Conservation (phyloP, 2,888 invertebrate species). For the Drosophila formosana region DNA sequence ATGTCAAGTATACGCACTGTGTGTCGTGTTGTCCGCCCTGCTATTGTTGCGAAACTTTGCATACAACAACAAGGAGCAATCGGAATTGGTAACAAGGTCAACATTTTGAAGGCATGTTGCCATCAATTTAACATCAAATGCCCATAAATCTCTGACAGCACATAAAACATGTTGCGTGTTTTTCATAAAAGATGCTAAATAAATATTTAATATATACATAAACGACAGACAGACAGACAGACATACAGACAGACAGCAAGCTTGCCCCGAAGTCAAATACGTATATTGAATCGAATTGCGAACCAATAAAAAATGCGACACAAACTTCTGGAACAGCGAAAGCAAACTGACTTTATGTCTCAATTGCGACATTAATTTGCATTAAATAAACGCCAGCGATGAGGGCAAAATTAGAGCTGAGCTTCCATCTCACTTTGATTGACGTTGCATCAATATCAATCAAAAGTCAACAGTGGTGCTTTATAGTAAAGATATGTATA, state of each 20-base stretch:
- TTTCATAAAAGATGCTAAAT: slow-evolving; percentile 55
- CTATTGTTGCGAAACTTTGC: slow-evolving; percentile 48
- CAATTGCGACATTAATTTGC: slow-evolving; percentile 60
- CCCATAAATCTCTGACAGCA: slow-evolving; percentile 54
- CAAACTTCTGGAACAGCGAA: slow-evolving; percentile 11
- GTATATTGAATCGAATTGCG: slow-evolving; percentile 43
- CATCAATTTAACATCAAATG: slow-evolving; percentile 67
- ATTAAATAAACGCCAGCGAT: slow-evolving; percentile 44
- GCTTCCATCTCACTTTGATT: slow-evolving; percentile 37
- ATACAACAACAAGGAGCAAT: slow-evolving; percentile 22
- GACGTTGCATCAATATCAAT: slow-evolving; percentile 61
- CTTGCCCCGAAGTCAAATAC: slow-evolving; percentile 33
- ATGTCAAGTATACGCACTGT: slow-evolving; percentile 66
- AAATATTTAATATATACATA: slow-evolving; percentile 72
- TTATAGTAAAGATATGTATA: slow-evolving; percentile 12
- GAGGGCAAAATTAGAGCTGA: slow-evolving; percentile 46
- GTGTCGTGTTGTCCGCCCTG: slow-evolving; percentile 1
- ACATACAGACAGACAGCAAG: slow-evolving; percentile 13
- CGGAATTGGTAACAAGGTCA: slow-evolving; percentile 62
- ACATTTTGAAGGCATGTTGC: slow-evolving; percentile 50
- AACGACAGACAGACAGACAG: slow-evolving; percentile 25
- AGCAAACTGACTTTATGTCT: slow-evolving; percentile 27
- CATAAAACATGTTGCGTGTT: slow-evolving; percentile 25
- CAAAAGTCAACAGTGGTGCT: slow-evolving; percentile 49
- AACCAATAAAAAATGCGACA: slow-evolving; percentile 40